Evolutionary conservation across 1,140 invertebrate genomes (phyloP).

Genomic region (Aethina tumida): DNA sequence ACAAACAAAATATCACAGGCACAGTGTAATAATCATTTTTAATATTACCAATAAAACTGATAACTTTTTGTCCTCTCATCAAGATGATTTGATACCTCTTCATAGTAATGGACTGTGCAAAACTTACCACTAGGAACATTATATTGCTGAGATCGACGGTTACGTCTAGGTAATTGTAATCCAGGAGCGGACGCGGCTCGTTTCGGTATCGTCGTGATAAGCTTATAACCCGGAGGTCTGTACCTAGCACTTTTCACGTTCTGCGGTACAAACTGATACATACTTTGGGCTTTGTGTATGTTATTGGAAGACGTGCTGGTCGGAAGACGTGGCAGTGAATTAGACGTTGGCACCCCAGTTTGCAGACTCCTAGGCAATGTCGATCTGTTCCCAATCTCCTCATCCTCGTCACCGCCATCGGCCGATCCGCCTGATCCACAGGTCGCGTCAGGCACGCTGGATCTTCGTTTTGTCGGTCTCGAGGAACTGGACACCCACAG

Average conservation of each 20-base stretch:
- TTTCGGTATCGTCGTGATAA: constrained; percentile 43
- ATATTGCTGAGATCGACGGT: constrained; percentile 43
- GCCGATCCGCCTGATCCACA: constrained; percentile 51
- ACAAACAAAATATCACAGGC: constrained; percentile 9
- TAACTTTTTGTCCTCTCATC: too few species aligned
- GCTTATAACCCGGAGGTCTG: constrained; percentile 65
- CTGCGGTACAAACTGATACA: constrained; percentile 49
- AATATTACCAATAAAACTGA: too few species aligned
- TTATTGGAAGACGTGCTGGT: constrained; percentile 47
- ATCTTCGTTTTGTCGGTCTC: constrained; percentile 45
- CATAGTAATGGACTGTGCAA: too few species aligned
- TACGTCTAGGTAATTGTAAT: constrained; percentile 48
- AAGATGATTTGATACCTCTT: too few species aligned
- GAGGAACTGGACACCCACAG: constrained; percentile 40
- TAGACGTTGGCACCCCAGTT: constrained; percentile 50
- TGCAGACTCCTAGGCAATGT: constrained; percentile 57
- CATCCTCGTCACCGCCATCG: constrained; percentile 53
- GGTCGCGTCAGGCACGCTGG: constrained; percentile 58
- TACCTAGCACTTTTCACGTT: constrained; percentile 76
- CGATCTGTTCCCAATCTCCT: constrained; percentile 42
- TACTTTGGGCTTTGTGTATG: constrained; percentile 60
- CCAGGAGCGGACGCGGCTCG: constrained; percentile 62
- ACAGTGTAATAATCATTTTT: too few species aligned
- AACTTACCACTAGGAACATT: constrained; percentile 45
- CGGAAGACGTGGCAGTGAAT: constrained; percentile 61